Conservation (phyloP, 2,888 invertebrate species). For the Lymantria monacha region DNA sequence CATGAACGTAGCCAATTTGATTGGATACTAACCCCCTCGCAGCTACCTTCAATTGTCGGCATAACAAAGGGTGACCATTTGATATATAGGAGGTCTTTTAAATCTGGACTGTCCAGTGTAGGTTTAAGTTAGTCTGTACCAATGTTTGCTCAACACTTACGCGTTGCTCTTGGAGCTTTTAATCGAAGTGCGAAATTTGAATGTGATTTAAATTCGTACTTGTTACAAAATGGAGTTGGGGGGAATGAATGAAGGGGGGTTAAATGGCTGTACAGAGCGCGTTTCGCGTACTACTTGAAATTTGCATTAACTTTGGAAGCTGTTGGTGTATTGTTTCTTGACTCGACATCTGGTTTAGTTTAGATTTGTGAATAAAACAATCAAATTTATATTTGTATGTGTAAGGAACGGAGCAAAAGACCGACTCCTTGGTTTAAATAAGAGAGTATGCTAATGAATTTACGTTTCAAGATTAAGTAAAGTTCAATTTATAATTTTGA, state of each 20-base stretch:
- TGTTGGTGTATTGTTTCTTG: slow-evolving; percentile 35
- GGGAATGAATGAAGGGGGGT: slow-evolving; percentile 34
- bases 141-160: slow-evolving; percentile 77
- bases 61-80: slow-evolving; percentile 24
- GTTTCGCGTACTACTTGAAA: slow-evolving; percentile 48
- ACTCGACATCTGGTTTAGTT: slow-evolving; percentile 32
- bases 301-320: slow-evolving; percentile 65
- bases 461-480: too few relatives aligned
- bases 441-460: not conserved
- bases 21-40: slow-evolving; percentile 42
- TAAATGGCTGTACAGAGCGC: slow-evolving; percentile 49
- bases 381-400: slow-evolving; percentile 13
- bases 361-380: slow-evolving; percentile 26
- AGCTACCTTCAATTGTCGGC: slow-evolving; percentile 25
- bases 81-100: slow-evolving; percentile 38
- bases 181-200: slow-evolving; percentile 80
- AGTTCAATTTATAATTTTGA: too few relatives aligned
- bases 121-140: slow-evolving; percentile 68
- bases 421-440: slow-evolving; percentile 4
- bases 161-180: slow-evolving; percentile 72
- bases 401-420: slow-evolving; percentile 6
- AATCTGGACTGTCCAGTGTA: slow-evolving; percentile 51
- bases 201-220: slow-evolving; percentile 75
- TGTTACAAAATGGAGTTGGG: slow-evolving; percentile 50
- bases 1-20: slow-evolving; percentile 59